Conservation (phyloP, 2,797 vertebrate species). For the Cossypha caffra region DNA sequence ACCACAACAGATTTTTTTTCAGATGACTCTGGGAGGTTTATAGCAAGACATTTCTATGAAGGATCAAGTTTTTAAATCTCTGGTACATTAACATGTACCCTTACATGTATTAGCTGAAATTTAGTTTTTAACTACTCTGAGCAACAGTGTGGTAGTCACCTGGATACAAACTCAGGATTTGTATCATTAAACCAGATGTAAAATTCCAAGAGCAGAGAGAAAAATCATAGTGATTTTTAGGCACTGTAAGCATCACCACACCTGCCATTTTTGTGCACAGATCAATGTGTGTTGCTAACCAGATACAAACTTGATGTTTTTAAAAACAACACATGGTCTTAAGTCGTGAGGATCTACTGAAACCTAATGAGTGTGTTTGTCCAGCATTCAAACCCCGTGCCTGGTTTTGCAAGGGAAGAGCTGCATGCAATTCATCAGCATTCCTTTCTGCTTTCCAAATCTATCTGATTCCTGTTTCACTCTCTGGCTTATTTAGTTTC, state of each 20-base stretch:
- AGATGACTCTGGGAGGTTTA: not conserved
- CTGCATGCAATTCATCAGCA: not conserved
- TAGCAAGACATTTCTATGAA: rapidly evolving
- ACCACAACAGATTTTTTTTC: not conserved
- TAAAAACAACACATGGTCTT: not conserved
- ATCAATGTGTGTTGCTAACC: not conserved
- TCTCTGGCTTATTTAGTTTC: not conserved
- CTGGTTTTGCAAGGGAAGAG: not conserved
- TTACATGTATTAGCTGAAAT: not conserved
- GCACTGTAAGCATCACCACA: rapidly evolving
- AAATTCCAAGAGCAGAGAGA: not conserved
- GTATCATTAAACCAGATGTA: not conserved
- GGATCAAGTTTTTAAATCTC: not conserved
- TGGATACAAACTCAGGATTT: not conserved
- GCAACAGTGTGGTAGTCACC: rapidly evolving
- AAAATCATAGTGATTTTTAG: not conserved
- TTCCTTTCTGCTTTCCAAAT: not conserved
- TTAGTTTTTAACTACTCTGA: not conserved
- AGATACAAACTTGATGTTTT: not conserved
- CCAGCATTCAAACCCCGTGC: not conserved
- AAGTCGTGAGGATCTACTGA: not conserved
- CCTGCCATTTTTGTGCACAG: not conserved
- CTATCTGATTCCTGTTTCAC: not conserved
- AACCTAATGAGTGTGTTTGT: not conserved
- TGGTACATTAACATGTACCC: not conserved